phyloP scores from a whole-genome alignment of 2,113 vertebrate genomes.

The Leiothrix lutea region DNA sequence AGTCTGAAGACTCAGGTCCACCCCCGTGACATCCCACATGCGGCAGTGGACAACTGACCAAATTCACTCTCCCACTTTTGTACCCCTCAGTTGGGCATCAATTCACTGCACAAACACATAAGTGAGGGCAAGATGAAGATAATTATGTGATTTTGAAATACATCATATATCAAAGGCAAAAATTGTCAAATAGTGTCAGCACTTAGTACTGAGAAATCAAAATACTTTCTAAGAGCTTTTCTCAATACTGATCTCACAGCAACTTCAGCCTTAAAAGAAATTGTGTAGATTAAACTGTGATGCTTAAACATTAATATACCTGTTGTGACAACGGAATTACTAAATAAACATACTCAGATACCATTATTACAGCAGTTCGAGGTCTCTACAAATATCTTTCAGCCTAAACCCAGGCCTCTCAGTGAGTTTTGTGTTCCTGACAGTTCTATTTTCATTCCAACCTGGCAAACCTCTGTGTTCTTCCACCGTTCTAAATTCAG shows the following conservation, averaged over 20 bases:
- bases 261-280: neutral
- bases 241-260: neutral
- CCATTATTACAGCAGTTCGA: neutral
- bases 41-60: neutral
- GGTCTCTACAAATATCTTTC: neutral
- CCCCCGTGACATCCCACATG: rapidly evolving
- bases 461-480: neutral
- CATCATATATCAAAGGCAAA: neutral
- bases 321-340: neutral
- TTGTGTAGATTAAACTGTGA: neutral
- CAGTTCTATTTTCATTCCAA: neutral
- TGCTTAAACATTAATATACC: neutral
- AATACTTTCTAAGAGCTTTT: neutral
- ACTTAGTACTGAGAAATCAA: neutral
- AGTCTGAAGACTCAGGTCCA: neutral
- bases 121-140: neutral
- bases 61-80: neutral
- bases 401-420: neutral
- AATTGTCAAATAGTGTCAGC: neutral
- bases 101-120: neutral
- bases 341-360: neutral
- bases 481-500: neutral
- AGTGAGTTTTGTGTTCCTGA: neutral
- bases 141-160: neutral
- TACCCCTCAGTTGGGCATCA: neutral